These are phyloP conservation scores for Scaeva pyrastri DNA, from an alignment of 2,888 invertebrate species.

Conservation along the genomic window DNA sequence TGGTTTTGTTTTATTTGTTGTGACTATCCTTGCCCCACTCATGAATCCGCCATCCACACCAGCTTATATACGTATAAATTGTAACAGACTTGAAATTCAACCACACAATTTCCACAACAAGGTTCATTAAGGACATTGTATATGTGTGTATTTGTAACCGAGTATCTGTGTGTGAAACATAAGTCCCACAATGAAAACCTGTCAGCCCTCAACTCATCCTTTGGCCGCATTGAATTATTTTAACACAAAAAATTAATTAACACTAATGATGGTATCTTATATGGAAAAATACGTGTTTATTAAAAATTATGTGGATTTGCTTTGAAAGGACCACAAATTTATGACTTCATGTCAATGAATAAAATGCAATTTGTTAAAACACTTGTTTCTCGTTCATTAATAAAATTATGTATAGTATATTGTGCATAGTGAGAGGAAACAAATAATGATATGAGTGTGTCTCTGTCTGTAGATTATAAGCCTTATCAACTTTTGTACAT, in stretches of 20 bases:
- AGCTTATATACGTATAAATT: background rate
- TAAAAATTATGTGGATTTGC: conserved; percentile 1
- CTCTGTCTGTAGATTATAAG: no score
- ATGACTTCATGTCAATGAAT: conserved; percentile 20
- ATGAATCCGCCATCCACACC: background rate
- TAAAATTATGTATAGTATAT: no score
- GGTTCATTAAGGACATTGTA: conserved; percentile 44
- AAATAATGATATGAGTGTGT: no score
- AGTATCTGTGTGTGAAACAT: no score
- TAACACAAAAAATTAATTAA: conserved; percentile 31
- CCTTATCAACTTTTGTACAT: no score
- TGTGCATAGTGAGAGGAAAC: no score
- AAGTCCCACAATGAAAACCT: background rate
- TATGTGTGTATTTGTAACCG: no score
- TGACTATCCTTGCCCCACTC: background rate
- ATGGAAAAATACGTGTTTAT: conserved; percentile 22
- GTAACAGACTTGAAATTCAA: conserved; percentile 20
- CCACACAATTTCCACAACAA: conserved; percentile 13
- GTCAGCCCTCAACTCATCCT: background rate
- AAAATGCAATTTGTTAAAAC: conserved; percentile 18
- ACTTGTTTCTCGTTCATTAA: background rate
- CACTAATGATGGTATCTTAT: conserved; percentile 34
- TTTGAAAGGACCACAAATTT: conserved; percentile 13
- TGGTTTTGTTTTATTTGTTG: background rate
- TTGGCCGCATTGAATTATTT: conserved; percentile 5